These are phyloP conservation scores for Halcyon malimbica DNA, from an alignment of 2,113 vertebrate species.

Conservation along the genomic window DNA sequence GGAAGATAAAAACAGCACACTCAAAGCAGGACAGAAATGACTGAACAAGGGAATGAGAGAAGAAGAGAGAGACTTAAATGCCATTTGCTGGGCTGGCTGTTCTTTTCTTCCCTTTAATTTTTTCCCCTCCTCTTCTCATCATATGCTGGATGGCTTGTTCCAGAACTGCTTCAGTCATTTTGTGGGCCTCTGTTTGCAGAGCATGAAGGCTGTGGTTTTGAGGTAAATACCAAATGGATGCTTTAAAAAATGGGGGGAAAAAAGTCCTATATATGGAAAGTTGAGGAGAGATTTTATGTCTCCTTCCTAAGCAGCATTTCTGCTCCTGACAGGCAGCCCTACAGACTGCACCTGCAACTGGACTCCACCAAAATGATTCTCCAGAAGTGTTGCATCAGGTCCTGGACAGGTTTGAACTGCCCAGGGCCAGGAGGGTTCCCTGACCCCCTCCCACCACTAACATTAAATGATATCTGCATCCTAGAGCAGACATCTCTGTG, in stretches of 20 bases:
- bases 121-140: background rate
- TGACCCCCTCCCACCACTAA: accelerated
- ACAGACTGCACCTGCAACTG: background rate
- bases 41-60: conserved; percentile 51
- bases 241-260: background rate
- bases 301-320: background rate
- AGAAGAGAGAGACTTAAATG: conserved; percentile 53
- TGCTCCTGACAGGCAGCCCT: background rate
- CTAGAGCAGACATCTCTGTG: background rate
- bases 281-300: background rate
- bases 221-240: background rate
- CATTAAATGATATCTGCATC: background rate
- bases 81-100: conserved; percentile 32
- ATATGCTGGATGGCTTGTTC: conserved; percentile 19
- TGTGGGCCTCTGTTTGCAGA: background rate
- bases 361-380: background rate
- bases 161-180: background rate
- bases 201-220: background rate
- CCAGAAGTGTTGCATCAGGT: background rate
- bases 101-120: conserved; percentile 18
- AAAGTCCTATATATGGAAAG: background rate
- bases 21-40: conserved; percentile 55
- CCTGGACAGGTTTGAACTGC: background rate
- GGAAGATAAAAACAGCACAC: conserved; percentile 62
- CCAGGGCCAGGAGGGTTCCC: background rate